Evolutionary conservation across 2,113 vertebrate genomes (phyloP).

Genomic region (Atractosteus spatula): DNA sequence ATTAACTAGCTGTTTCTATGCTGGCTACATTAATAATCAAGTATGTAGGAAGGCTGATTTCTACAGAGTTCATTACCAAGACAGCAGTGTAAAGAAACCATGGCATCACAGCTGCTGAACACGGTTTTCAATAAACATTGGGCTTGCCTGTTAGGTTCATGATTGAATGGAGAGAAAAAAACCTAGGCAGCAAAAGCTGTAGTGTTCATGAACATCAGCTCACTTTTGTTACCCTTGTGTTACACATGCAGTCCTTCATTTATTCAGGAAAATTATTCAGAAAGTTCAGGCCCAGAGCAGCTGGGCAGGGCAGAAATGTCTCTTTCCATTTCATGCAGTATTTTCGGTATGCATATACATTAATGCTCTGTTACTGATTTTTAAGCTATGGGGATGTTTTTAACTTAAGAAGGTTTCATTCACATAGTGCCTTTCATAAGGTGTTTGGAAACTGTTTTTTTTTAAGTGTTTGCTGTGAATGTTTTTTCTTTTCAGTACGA

Average conservation of each 20-base stretch:
- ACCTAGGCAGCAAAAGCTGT: no score
- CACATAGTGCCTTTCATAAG: no score
- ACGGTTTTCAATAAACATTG: slow-evolving; percentile 40
- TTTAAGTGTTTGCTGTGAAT: no score
- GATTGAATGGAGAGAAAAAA: slow-evolving; percentile 24
- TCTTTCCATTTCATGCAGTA: neutral
- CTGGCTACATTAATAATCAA: slow-evolving; percentile 45
- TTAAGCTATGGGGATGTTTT: neutral
- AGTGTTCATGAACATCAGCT: no score
- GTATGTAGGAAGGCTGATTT: slow-evolving; percentile 34
- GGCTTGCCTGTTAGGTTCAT: slow-evolving; percentile 35
- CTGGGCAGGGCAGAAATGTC: slow-evolving; percentile 77
- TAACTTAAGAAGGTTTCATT: no score
- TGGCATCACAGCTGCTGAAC: slow-evolving; percentile 32
- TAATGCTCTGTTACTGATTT: neutral
- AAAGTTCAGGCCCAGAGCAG: slow-evolving; percentile 83
- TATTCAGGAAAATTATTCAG: slow-evolving; percentile 25
- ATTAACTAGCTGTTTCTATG: slow-evolving; percentile 49
- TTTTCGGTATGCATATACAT: no score
- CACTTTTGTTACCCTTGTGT: neutral
- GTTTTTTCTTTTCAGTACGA: no score
- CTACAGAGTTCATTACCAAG: slow-evolving; percentile 51
- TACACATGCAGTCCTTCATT: neutral
- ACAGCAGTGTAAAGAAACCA: slow-evolving; percentile 46
- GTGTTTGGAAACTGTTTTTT: no score